Conservation (phyloP, 2,797 vertebrate genomes). For the Mastacembelus armatus region DNA sequence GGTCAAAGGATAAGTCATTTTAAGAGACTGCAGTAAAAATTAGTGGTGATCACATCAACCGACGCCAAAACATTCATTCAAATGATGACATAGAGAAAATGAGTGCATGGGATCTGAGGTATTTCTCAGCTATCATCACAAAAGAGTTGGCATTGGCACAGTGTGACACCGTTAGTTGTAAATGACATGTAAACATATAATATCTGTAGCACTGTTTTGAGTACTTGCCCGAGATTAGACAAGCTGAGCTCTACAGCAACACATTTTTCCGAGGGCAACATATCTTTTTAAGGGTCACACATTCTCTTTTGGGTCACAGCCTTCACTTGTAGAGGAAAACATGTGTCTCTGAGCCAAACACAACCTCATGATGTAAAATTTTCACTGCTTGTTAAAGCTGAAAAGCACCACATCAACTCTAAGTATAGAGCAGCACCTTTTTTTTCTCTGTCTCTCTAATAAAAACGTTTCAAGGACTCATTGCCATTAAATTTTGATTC, state of each 20-base stretch:
- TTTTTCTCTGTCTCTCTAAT: too few species aligned
- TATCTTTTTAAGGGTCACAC: slow-evolving; percentile 23
- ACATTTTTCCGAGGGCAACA: background rate
- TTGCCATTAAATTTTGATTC: too few species aligned
- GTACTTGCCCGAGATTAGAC: slow-evolving; percentile 1
- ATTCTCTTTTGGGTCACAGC: slow-evolving; percentile 29
- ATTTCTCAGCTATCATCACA: slow-evolving; percentile 5
- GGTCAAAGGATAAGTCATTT: slow-evolving; percentile 41
- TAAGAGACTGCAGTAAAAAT: slow-evolving; percentile 17
- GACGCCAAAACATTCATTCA: slow-evolving; percentile 18
- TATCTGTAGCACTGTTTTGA: slow-evolving; percentile 9
- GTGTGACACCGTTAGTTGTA: slow-evolving; percentile 6
- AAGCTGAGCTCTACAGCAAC: background rate
- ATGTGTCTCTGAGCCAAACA: slow-evolving; percentile 3
- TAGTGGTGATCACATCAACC: slow-evolving; percentile 9
- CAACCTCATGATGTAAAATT: background rate
- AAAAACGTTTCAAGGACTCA: too few species aligned
- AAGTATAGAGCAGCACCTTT: too few species aligned
- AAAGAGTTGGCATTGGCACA: background rate
- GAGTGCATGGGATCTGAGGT: background rate
- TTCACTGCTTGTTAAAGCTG: too few species aligned
- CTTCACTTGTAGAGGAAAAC: slow-evolving; percentile 20
- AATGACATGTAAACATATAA: slow-evolving; percentile 12
- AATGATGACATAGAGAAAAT: slow-evolving; percentile 26
- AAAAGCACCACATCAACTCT: too few species aligned